A percentile compares a stretch with the other conserved stretches of the same genome.
Conservation (phyloP, 2,888 invertebrate genomes). For the Tetragonisca angustula region DNA sequence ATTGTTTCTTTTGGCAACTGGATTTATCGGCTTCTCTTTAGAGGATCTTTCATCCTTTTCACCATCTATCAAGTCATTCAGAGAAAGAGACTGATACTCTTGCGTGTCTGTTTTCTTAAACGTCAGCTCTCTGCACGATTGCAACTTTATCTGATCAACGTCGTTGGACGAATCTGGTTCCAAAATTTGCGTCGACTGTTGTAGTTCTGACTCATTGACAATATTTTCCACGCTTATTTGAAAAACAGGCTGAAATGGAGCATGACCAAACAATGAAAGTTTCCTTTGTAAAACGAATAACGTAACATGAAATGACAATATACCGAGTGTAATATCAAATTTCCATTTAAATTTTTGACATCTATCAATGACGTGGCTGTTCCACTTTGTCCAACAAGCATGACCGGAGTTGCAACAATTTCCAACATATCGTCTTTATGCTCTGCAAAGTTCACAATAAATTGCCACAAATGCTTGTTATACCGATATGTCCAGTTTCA, state of each 20-base stretch:
- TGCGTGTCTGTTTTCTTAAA: background rate
- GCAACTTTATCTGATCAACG: constrained; percentile 28
- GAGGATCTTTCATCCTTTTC: background rate
- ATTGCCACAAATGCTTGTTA: background rate
- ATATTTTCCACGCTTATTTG: constrained; percentile 71
- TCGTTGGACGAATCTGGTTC: constrained; percentile 43
- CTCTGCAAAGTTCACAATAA: constrained; percentile 63
- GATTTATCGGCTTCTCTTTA: background rate
- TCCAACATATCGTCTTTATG: constrained; percentile 75
- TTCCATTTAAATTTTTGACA: constrained; percentile 66
- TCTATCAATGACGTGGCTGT: constrained; percentile 50
- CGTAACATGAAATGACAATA: background rate
- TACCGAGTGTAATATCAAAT: constrained; percentile 67
- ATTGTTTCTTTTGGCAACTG: constrained; percentile 23
- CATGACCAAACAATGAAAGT: too few relatives aligned
- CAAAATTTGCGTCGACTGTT: constrained; percentile 59
- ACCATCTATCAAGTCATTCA: background rate
- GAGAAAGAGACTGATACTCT: background rate
- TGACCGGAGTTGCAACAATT: constrained; percentile 74
- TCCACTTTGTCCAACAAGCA: constrained; percentile 72
- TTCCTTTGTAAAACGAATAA: background rate
- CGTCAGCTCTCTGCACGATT: constrained; percentile 3
- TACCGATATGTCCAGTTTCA: background rate
- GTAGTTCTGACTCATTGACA: constrained; percentile 38
- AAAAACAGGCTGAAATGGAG: constrained; percentile 70